A percentile compares a stretch with the other conserved stretches of the same genome.
Evolutionary conservation across 2,113 vertebrate genomes (phyloP).

Genomic region (Passerina amoena): DNA sequence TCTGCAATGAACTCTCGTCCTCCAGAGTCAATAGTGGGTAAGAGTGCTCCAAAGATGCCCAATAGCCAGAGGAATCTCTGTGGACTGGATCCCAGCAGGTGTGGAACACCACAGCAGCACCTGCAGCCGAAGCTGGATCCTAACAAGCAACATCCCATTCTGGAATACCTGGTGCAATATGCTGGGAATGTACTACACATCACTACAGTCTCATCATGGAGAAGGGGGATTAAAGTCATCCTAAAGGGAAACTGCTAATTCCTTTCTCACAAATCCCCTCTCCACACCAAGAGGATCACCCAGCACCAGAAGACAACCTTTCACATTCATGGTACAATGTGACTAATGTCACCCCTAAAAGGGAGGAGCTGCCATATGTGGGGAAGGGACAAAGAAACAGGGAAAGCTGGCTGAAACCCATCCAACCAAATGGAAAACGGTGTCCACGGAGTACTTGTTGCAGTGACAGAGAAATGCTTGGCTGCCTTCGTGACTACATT

Average conservation of each 20-base stretch:
- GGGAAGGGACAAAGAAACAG: background rate
- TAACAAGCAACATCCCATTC: background rate
- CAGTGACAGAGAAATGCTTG: background rate
- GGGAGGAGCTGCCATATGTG: background rate
- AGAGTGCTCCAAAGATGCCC: background rate
- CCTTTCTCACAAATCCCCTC: background rate
- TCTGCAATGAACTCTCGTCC: background rate
- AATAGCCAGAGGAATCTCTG: background rate
- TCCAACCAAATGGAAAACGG: fast-evolving
- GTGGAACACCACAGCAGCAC: background rate
- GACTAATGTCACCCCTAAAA: background rate
- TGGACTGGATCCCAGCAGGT: background rate
- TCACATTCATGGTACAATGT: background rate
- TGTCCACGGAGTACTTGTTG: background rate
- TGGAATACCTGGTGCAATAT: background rate
- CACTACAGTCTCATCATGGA: background rate
- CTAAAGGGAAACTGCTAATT: background rate
- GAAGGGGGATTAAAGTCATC: background rate
- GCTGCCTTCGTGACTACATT: background rate
- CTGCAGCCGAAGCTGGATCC: background rate
- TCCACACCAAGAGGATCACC: background rate
- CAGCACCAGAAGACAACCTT: background rate
- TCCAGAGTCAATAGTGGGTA: background rate
- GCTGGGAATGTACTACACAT: background rate
- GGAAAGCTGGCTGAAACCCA: background rate